These are phyloP conservation scores for Tenthredo livida DNA, from an alignment of 2,888 invertebrate species.

Conservation along the genomic window DNA sequence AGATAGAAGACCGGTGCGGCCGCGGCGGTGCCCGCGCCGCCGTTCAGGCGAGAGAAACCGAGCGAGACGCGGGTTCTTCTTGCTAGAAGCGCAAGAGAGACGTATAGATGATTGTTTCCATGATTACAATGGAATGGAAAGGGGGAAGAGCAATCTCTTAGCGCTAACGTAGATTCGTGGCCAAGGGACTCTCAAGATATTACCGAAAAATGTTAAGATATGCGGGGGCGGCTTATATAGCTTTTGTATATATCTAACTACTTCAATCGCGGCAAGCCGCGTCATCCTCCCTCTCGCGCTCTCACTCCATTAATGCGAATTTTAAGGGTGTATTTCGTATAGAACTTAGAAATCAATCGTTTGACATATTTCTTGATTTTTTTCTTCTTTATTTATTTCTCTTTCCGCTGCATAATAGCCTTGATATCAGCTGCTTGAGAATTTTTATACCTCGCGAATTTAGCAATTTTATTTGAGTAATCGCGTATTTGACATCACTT, in stretches of 20 bases:
- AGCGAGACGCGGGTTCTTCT: slow-evolving; percentile 55
- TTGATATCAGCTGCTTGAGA: neutral
- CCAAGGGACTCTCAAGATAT: slow-evolving; percentile 75
- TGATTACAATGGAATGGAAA: slow-evolving; percentile 74
- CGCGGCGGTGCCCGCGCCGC: slow-evolving; percentile 38
- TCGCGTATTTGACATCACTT: neutral
- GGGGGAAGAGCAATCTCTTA: slow-evolving; percentile 75
- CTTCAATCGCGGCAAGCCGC: neutral
- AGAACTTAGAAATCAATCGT: neutral
- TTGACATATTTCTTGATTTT: neutral
- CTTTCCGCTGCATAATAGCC: neutral
- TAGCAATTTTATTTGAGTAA: neutral
- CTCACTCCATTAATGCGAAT: slow-evolving; percentile 9
- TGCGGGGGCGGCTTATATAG: slow-evolving; percentile 23
- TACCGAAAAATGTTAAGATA: slow-evolving; percentile 59
- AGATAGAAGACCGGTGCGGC: slow-evolving; percentile 66
- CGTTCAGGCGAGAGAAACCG: slow-evolving; percentile 48
- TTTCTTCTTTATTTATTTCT: neutral
- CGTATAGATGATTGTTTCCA: slow-evolving; percentile 76
- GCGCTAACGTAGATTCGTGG: slow-evolving; percentile 76
- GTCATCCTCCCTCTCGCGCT: neutral
- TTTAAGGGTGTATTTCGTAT: neutral
- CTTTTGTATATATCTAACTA: slow-evolving; percentile 4
- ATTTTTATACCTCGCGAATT: neutral
- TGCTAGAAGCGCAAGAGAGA: slow-evolving; percentile 66